These are phyloP conservation scores for Zootermopsis nevadensis DNA, from an alignment of 2,888 invertebrate species.

Conservation along the genomic window DNA sequence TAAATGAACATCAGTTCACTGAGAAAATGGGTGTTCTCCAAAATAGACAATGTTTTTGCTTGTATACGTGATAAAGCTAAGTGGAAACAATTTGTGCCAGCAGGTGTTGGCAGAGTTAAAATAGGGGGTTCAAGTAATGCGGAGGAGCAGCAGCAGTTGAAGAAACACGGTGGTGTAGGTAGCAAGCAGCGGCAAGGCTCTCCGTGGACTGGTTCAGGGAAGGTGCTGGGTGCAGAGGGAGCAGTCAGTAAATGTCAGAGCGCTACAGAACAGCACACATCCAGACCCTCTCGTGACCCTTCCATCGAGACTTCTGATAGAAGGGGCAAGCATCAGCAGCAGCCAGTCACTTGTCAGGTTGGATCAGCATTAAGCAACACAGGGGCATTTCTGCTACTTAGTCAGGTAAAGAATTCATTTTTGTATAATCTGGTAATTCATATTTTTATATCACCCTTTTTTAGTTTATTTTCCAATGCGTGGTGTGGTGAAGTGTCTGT, in stretches of 20 bases:
- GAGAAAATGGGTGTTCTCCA: too few species aligned
- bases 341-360: conserved; percentile 26
- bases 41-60: too few species aligned
- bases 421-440: not conserved
- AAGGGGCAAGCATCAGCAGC: conserved; percentile 2
- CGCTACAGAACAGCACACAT: not conserved
- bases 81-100: too few species aligned
- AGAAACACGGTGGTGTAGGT: conserved; percentile 7
- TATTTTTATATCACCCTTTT: not conserved
- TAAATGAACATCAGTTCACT: too few species aligned
- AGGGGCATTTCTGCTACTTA: conserved; percentile 18
- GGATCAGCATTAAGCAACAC: conserved; percentile 13
- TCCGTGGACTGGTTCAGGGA: not conserved
- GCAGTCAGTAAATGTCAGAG: not conserved
- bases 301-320: not conserved
- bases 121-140: not conserved
- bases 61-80: too few species aligned
- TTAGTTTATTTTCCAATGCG: too few species aligned
- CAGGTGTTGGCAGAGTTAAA: conserved; percentile 47
- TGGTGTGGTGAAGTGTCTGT: too few species aligned
- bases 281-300: not conserved
- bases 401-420: conserved; percentile 14
- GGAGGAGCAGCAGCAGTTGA: conserved; percentile 35
- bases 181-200: not conserved
- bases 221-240: not conserved